Base-by-base conservation (phyloP, 1,140 invertebrate species). In the Zaprionus africanus region DNA sequence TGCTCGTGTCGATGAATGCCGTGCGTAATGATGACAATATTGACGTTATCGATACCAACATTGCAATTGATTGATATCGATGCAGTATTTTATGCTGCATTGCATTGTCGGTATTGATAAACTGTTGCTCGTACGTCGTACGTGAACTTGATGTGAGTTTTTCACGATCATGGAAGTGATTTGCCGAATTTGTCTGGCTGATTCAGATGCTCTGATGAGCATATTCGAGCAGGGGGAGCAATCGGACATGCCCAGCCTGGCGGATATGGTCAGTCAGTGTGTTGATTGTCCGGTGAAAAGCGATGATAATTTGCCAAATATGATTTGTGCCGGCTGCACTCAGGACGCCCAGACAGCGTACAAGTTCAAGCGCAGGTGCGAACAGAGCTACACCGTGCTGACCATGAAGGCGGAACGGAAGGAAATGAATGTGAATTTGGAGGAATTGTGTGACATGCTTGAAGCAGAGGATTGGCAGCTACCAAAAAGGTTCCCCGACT, bases 371-470 rank as follows among this genome's bases (percentile, higher is more conserved):
- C 59, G 68, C 51, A 56, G 51, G 17, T 71, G 60, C 51, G 68
- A 71, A 19, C 68, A 64, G 26, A 71, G 68, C 51, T 64, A 71
- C 51, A 71, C 58, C 7, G 3, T 72, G 26, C 56, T 72, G 4
- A 59, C 56, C 26, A 19, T 58, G n/a, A 65, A 72, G 43, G 3
- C 36, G 12, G 61, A 71, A n/a, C 34, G 49, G 6, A 22, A 5
- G 3, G 38, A 36, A 4, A n/a, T 71, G 4, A 43, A 38, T n/a
- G 43, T 65, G 7, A 63, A 71, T 58, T 22, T 46, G 19, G 54
- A 72, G n/a, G 62, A 34, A 2, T 38, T 72, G 6, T 71, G 62
- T 34, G 63, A 65, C 13, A 13, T 66, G 53, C 53, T 72, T 1
- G 70, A 31, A 11, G 41, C 34, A 2, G 68, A 70, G 19, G 38